Evolutionary conservation across 2,888 invertebrate genomes (phyloP), one percentile per base, ranked within the genome.

Genomic region (Neoaliturus tenellus): DNA sequence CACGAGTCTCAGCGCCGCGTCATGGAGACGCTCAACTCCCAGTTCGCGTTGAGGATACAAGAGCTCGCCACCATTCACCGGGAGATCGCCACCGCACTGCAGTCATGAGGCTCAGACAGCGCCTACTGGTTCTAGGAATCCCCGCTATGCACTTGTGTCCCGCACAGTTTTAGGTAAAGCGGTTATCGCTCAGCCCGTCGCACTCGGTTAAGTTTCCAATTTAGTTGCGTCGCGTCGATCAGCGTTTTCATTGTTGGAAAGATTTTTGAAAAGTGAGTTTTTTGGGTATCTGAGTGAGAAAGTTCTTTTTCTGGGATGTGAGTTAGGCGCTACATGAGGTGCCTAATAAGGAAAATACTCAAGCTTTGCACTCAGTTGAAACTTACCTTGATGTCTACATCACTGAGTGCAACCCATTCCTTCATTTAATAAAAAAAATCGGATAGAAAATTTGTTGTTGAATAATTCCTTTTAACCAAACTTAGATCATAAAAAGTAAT

Each of bases 1-100:
- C 96, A 96, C 89, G 96, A 96, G 90, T 95, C 95, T 25, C 96
- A 96, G 91, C 92, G 95, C 87, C 95, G 96, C 89, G 95, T 96
- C 86, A 92, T 97, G 87, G 94, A 96, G 88, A 96, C 96, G 48
- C 91, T 97, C 87, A 97, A 96, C 91, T 94, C 95, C 88, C 97
- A 97, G 91, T 93, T 97, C 89, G 96, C 96, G 81, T 91, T 94
- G 84, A 94, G 95, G 89, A 94, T 97, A 85, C 95, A 96, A 89
- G 96, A 96, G 90, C 92, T 97, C 91, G 95, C 94, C 87, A 94
- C 94, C 86, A 95, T 96, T 91, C 96, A 96, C 92, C 94, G 95
- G 91, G 97, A 97, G 86, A 85, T 87, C 62, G 85, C 87, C 14
- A 87, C 87, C 14, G 87, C 87, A 58, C 84, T 87, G 85, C 87